Evolutionary conservation across 2,797 vertebrate genomes (phyloP).

Genomic region (Gambusia yucatana): DNA sequence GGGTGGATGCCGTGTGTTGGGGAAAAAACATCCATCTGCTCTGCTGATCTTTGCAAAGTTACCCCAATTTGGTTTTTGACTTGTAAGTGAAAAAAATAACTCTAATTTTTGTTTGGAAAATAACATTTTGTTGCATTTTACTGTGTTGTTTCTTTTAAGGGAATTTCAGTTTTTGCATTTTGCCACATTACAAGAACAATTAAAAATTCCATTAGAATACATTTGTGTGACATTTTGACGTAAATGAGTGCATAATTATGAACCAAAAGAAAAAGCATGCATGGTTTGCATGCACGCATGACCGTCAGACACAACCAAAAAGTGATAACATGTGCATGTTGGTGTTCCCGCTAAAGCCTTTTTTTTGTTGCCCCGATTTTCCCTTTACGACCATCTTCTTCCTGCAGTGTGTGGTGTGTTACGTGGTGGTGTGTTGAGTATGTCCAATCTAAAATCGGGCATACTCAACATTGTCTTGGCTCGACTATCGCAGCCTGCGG

Average conservation of each 20-base stretch:
- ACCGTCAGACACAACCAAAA: no score
- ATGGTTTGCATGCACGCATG: not conserved
- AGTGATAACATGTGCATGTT: no score
- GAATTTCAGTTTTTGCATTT: not conserved
- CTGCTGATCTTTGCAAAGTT: constrained; percentile 7
- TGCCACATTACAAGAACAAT: not conserved
- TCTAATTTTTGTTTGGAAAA: not conserved
- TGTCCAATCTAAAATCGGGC: no score
- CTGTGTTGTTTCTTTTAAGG: no score
- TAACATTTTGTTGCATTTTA: not conserved
- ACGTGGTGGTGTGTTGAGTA: no score
- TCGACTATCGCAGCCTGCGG: no score
- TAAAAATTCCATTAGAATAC: not conserved
- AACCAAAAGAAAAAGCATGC: not conserved
- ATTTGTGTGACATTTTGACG: not conserved
- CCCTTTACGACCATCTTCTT: no score
- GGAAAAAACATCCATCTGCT: constrained; percentile 55
- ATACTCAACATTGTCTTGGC: no score
- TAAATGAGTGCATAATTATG: not conserved
- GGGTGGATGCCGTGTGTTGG: constrained; percentile 35
- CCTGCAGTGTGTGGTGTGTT: no score
- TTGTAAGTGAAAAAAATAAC: not conserved
- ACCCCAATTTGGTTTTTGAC: not conserved
- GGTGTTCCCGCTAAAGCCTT: no score
- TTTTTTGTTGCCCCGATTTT: no score